Conservation (phyloP, 2,797 vertebrate species). For the Phoeniculus purpureus region DNA sequence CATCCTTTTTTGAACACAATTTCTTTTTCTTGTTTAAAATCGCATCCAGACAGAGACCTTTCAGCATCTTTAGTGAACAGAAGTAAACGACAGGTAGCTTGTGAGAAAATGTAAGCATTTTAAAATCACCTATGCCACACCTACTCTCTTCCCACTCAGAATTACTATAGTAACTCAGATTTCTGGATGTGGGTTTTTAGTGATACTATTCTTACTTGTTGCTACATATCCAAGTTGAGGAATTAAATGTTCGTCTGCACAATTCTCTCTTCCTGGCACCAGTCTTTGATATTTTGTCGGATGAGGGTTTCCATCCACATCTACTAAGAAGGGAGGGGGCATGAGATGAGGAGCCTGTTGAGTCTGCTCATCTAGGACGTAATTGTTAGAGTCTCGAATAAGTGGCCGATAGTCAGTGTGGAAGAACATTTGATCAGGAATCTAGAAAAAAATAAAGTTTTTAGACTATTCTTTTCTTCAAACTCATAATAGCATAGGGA, state of each 20-base stretch:
- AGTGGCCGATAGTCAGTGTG: constrained; percentile 97
- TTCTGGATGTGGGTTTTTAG: background rate
- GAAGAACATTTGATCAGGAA: constrained; percentile 99
- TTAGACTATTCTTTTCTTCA: background rate
- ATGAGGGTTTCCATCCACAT: constrained; percentile 97
- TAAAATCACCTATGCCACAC: background rate
- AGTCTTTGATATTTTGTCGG: constrained; percentile 92
- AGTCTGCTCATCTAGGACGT: constrained; percentile 96
- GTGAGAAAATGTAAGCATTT: background rate
- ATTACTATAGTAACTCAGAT: background rate
- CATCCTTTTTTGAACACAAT: fast-evolving
- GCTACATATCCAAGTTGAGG: constrained; percentile 97
- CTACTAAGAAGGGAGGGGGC: constrained; percentile 98
- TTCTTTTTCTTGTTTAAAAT: background rate
- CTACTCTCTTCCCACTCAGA: background rate
- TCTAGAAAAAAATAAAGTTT: constrained; percentile 76
- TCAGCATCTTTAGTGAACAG: background rate
- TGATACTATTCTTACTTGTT: constrained; percentile 84
- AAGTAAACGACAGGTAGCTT: background rate
- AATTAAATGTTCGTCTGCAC: constrained; percentile 91
- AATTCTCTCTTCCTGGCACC: constrained; percentile 95
- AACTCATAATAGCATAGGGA: background rate
- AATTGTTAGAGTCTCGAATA: constrained; percentile 92
- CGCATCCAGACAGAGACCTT: background rate
- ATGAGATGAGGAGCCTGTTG: constrained; percentile 98